phyloP scores from a whole-genome alignment of 1,140 invertebrate species.

The Epicauta chinensis region DNA sequence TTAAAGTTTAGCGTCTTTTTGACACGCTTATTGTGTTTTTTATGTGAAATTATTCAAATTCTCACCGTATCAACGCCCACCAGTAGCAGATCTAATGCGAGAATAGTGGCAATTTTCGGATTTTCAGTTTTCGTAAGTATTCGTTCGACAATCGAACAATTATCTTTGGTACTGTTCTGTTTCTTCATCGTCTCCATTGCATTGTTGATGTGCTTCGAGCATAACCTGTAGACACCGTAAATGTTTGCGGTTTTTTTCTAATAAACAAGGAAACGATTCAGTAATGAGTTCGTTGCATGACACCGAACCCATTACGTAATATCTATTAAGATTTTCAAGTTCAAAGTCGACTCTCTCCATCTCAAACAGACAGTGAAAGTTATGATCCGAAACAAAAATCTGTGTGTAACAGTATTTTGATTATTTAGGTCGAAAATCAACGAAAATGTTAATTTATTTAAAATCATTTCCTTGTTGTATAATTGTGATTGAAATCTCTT shows the following conservation, averaged over 20 bases:
- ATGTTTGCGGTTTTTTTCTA: constrained; percentile 4
- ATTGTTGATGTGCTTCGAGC: constrained; percentile 45
- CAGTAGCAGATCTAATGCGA: constrained; percentile 76
- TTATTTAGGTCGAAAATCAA: constrained; percentile 5
- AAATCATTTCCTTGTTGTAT: too few species aligned
- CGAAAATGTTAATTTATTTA: too few species aligned
- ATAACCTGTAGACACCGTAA: constrained; percentile 28
- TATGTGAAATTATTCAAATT: not conserved
- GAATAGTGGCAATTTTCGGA: constrained; percentile 64
- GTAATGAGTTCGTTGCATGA: not conserved
- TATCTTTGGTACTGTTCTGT: constrained; percentile 40
- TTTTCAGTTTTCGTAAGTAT: constrained; percentile 55
- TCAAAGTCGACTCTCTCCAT: constrained; percentile 18
- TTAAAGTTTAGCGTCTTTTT: too few species aligned
- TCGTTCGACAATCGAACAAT: constrained; percentile 58
- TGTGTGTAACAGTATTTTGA: not conserved
- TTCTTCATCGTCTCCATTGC: constrained; percentile 48
- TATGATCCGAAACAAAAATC: too few species aligned
- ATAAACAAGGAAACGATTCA: too few species aligned
- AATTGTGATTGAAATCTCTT: too few species aligned
- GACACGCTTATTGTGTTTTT: too few species aligned
- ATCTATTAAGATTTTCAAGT: constrained; percentile 8
- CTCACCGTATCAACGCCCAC: constrained; percentile 82
- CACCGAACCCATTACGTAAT: constrained; percentile 2
- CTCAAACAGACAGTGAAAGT: constrained; percentile 4